Percentiles rank a stretch among this genome's conserved stretches.
Evolutionary conservation across 2,113 vertebrate genomes (phyloP).

Genomic region (Suricata suricatta): DNA sequence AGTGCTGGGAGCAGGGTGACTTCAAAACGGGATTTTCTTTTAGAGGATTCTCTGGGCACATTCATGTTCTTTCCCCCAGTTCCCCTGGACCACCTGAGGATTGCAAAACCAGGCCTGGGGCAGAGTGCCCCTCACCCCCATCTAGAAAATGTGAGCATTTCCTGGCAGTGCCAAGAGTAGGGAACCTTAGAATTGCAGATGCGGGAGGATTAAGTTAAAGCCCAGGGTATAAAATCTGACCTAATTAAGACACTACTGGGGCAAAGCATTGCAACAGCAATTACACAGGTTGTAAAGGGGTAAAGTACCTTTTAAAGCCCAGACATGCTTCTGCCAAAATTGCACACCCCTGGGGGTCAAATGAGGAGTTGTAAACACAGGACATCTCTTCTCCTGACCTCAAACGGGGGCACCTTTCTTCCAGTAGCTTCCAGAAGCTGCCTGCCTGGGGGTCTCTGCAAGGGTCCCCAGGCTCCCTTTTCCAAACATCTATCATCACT

Average conservation of each 20-base stretch:
- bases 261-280: slow-evolving; percentile 68
- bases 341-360: slow-evolving; percentile 9
- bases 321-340: slow-evolving; percentile 65
- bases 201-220: slow-evolving; percentile 39
- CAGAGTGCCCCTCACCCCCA: neutral
- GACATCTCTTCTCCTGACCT: slow-evolving; percentile 16
- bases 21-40: neutral
- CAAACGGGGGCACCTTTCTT: neutral
- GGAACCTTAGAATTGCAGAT: slow-evolving; percentile 53
- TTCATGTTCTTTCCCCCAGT: neutral
- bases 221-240: slow-evolving; percentile 67
- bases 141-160: slow-evolving; percentile 8
- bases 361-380: slow-evolving; percentile 26
- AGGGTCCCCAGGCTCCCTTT: neutral
- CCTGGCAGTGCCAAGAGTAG: neutral
- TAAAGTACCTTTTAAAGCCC: slow-evolving; percentile 66
- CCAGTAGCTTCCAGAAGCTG: neutral
- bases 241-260: slow-evolving; percentile 65
- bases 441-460: neutral
- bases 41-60: neutral
- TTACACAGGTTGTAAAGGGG: slow-evolving; percentile 65
- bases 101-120: neutral
- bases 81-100: neutral
- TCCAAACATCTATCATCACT: neutral
- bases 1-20: neutral